phyloP scores from a whole-genome alignment of 2,113 vertebrate genomes.

The Ornithorhynchus anatinus region DNA sequence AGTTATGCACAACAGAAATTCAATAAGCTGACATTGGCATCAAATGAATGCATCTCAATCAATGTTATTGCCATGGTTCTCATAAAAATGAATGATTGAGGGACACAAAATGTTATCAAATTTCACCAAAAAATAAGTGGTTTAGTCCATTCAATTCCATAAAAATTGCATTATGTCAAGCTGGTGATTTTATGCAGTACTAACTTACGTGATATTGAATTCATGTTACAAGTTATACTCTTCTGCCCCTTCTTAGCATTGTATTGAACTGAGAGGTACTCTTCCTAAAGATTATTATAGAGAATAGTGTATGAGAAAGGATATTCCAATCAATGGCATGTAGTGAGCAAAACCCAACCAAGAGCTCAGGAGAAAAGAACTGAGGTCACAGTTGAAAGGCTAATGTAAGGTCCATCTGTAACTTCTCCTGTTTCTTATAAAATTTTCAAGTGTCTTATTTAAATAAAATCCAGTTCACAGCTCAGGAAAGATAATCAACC shows the following conservation, averaged over 20 bases:
- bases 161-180: constrained; percentile 9
- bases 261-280: not conserved
- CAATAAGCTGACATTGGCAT: not conserved
- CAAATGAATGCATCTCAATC: constrained; percentile 23
- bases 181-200: constrained; percentile 1
- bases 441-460: constrained; percentile 24
- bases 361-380: not conserved
- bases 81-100: constrained; percentile 41
- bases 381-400: constrained; percentile 25
- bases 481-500: constrained; percentile 30
- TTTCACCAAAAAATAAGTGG: constrained; percentile 32
- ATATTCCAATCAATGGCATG: constrained; percentile 39
- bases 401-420: constrained; percentile 43
- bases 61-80: not conserved
- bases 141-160: constrained; percentile 37
- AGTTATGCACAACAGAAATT: not conserved
- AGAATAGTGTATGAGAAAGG: constrained; percentile 10
- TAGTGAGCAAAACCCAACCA: not conserved
- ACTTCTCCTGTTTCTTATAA: not conserved
- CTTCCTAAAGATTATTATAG: constrained; percentile 15
- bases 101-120: constrained; percentile 29
- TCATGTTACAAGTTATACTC: constrained; percentile 43
- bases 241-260: constrained; percentile 3
- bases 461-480: constrained; percentile 11
- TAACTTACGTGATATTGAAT: constrained; percentile 1